Conservation (phyloP, 2,113 vertebrate genomes). For the Anguilla japonica region DNA sequence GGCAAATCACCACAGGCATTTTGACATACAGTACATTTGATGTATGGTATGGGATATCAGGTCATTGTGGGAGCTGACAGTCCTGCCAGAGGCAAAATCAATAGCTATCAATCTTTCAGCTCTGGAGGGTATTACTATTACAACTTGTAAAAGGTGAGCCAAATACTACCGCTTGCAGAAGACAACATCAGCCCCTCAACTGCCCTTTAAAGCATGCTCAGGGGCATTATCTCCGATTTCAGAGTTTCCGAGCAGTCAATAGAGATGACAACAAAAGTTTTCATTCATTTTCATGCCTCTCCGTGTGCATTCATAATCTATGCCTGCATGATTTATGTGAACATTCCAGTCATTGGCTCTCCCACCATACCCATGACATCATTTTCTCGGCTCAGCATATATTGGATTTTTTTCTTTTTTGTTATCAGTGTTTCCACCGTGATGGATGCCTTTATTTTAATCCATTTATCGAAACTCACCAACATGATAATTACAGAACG, state of each 20-base stretch:
- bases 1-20: slow-evolving; percentile 19
- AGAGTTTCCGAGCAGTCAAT: background rate
- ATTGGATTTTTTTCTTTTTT: slow-evolving; percentile 33
- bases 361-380: slow-evolving; percentile 36
- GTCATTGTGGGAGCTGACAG: slow-evolving; percentile 17
- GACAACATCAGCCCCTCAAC: background rate
- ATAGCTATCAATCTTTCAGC: slow-evolving; percentile 35
- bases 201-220: background rate
- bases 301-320: slow-evolving; percentile 33
- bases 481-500: slow-evolving; percentile 47
- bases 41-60: background rate
- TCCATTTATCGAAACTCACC: slow-evolving; percentile 50
- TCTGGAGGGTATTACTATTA: slow-evolving; percentile 27
- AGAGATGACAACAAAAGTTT: background rate
- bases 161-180: background rate
- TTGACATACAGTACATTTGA: background rate
- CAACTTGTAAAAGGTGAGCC: slow-evolving; percentile 7
- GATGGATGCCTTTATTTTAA: slow-evolving; percentile 51
- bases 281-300: slow-evolving; percentile 8
- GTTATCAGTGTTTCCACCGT: slow-evolving; percentile 44
- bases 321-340: slow-evolving; percentile 38
- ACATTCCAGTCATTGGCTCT: slow-evolving; percentile 19
- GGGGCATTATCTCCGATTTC: background rate
- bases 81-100: slow-evolving; percentile 22
- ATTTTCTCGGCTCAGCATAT: slow-evolving; percentile 30